A percentile compares a stretch with the other conserved stretches of the same genome.
Conservation (phyloP, 1,140 invertebrate species). For the Bombyx mandarina region DNA sequence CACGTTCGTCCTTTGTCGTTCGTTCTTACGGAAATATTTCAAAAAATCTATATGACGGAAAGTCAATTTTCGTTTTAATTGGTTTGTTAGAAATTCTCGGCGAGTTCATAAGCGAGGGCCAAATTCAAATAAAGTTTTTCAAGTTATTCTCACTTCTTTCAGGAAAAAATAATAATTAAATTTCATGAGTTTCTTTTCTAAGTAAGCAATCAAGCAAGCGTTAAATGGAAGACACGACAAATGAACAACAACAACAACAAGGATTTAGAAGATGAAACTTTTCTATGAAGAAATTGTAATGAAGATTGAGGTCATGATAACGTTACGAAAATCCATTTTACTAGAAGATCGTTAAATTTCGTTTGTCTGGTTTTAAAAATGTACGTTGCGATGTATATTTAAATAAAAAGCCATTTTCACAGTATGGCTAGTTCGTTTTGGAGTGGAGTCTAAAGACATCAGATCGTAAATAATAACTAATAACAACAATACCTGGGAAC, state of each 20-base stretch:
- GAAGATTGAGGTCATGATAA: too few relatives aligned
- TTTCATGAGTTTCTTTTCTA: conserved; percentile 7
- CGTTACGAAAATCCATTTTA: too few relatives aligned
- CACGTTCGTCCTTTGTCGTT: conserved; percentile 9
- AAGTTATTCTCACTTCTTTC: conserved; percentile 5
- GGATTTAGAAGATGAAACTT: too few relatives aligned
- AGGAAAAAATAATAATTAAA: conserved; percentile 15
- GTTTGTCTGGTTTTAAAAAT: too few relatives aligned
- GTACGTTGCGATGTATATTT: too few relatives aligned
- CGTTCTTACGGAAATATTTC: conserved; percentile 6
- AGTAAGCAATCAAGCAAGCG: conserved; percentile 2
- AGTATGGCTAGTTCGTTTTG: too few relatives aligned
- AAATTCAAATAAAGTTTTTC: conserved; percentile 10
- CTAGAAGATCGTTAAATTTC: too few relatives aligned
- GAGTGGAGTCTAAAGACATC: too few relatives aligned
- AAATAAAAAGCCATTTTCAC: too few relatives aligned
- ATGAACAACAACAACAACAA: not conserved
- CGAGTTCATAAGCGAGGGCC: conserved; percentile 14
- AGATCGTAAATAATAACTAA: not conserved
- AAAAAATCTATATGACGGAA: conserved; percentile 11
- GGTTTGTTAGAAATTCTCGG: conserved; percentile 14
- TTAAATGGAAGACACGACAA: not conserved
- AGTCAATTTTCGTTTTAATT: conserved; percentile 16
- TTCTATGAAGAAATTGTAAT: too few relatives aligned
- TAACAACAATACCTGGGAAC: not conserved